Base-by-base conservation (phyloP, 64 coral and sea anemone species). In the Stichodactyla helianthus region DNA sequence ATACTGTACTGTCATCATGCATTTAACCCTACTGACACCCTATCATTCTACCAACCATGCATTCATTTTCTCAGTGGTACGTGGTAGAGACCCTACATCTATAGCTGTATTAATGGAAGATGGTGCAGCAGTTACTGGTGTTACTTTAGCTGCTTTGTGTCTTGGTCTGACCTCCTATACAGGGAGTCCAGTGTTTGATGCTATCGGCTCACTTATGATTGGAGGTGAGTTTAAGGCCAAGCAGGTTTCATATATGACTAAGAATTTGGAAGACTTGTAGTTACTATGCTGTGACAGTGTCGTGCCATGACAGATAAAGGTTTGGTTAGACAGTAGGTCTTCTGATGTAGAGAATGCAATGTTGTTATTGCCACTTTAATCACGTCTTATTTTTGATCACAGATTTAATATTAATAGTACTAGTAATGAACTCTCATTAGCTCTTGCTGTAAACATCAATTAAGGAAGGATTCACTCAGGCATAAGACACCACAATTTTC, bases 41-140 rank as follows among this genome's bases (percentile, higher is more conserved):
- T 63, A 63, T 11, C 60, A 63, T 63, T 18, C 15, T 63, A 14
- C 60, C 14, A 0, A 17, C 15, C 16, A 58, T 58, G 9, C 2
- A 6, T 58, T 20, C 6, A 7, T 68, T 68, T 22, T 31, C 4
- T 11, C 68, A 98, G 96, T 98, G 54, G 85, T 95, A 17, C 88
- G 96, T 35, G 96, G 96, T 58, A 90, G 96, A 80, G 96, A 98
- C 55, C 96, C 96, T 13, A 98, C 89, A 44, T 93, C 96, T 9
- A 90, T 98, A 19, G 93, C 93, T 6, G 96, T 98, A 19, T 62
- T 98, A 27, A 77, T 87, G 4, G 96, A 98, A 84, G 96, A 98
- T 56, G 96, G 96, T 44, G 96, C 96, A 23, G 96, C 96, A 10
- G 96, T 98, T 5, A 85, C 96, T 70, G 96, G 96, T 59, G 90